A percentile compares a stretch with the other conserved stretches of the same genome.
These are phyloP conservation scores for Psix sp. DNA, from an alignment of 1,140 invertebrate genomes.

Conservation along the genomic window DNA sequence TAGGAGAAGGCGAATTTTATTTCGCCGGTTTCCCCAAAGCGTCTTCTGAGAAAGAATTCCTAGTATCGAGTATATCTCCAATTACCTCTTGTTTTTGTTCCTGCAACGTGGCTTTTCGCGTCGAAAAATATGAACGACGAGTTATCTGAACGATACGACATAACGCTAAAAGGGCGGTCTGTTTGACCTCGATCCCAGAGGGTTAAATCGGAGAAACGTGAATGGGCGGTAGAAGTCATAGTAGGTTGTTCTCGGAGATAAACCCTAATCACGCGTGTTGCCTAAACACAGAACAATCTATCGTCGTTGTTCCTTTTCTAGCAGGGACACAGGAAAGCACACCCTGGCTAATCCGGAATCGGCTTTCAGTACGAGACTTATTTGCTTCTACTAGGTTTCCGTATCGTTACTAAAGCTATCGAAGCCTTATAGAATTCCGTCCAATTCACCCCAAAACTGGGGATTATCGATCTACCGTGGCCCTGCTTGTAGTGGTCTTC, in stretches of 20 bases:
- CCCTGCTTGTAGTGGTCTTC: conserved; percentile 38
- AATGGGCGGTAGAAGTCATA: conserved; percentile 30
- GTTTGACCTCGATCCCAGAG: not conserved
- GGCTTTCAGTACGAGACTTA: conserved; percentile 55
- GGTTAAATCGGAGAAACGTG: not conserved
- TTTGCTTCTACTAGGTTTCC: conserved; percentile 56
- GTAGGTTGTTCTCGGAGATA: conserved; percentile 32
- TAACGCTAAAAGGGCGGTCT: too few species aligned
- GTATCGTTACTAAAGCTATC: conserved; percentile 56
- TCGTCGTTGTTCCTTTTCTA: conserved; percentile 37
- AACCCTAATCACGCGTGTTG: conserved; percentile 54
- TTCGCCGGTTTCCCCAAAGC: not conserved
- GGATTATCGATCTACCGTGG: conserved; percentile 53
- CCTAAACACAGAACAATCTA: conserved; percentile 59
- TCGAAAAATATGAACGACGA: too few species aligned
- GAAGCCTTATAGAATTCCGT: conserved; percentile 62
- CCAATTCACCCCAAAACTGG: conserved; percentile 59
- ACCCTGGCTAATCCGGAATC: conserved; percentile 57
- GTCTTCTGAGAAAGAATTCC: too few species aligned
- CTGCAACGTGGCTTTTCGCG: too few species aligned
- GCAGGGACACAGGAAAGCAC: conserved; percentile 44
- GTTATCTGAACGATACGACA: too few species aligned
- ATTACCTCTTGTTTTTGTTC: too few species aligned
- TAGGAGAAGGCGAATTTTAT: conserved; percentile 25
- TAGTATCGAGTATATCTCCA: too few species aligned